Conservation (phyloP, 1,140 invertebrate genomes). For the Bombus terrestris region DNA sequence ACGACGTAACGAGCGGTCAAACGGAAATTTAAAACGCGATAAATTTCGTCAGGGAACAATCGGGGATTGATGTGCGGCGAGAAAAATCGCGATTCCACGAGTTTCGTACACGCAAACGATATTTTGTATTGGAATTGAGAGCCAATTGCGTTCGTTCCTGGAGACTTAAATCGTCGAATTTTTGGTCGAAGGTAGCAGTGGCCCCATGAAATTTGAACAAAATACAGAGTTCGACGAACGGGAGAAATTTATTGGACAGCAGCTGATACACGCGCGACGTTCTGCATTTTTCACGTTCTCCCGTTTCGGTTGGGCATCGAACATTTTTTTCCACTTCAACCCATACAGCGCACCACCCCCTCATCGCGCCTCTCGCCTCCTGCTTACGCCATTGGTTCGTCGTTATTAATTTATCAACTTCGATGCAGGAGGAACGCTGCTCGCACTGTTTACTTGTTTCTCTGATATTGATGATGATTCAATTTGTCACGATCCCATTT, state of each 20-base stretch:
- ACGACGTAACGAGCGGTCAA: not conserved
- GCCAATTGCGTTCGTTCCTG: not conserved
- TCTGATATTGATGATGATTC: slow-evolving; percentile 46
- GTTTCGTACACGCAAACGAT: not conserved
- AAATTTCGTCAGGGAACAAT: not conserved
- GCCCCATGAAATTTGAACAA: slow-evolving; percentile 43
- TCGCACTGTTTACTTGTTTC: slow-evolving; percentile 33
- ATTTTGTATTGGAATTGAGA: not conserved
- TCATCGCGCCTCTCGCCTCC: not conserved
- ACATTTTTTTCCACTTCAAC: slow-evolving; percentile 5
- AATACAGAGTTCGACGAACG: slow-evolving; percentile 24
- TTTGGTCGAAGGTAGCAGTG: not conserved
- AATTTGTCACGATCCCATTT: slow-evolving; percentile 43
- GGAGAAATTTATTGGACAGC: slow-evolving; percentile 33
- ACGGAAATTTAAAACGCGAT: slow-evolving; percentile 19
- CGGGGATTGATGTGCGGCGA: not conserved
- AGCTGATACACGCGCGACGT: slow-evolving; percentile 13
- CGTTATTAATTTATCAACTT: slow-evolving; percentile 44
- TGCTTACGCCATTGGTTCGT: not conserved
- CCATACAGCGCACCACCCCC: not conserved
- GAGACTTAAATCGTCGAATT: not conserved
- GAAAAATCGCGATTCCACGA: not conserved
- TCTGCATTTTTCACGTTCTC: slow-evolving; percentile 21
- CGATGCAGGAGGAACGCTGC: slow-evolving; percentile 6
- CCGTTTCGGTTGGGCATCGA: not conserved